Conservation (phyloP, 2,888 invertebrate species). For the Lapara coniferarum region DNA sequence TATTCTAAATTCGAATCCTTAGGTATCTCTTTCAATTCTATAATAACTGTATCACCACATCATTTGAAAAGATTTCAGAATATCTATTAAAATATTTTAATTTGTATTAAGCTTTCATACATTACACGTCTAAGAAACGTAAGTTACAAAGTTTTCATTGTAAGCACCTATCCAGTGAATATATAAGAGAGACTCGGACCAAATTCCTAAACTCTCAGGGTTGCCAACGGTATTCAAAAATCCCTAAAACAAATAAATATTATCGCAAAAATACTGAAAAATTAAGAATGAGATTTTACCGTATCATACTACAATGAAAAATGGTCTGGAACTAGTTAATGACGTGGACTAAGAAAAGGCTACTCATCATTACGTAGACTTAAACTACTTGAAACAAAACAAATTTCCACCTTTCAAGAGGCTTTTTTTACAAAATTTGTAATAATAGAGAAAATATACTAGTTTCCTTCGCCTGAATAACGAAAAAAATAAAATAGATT, state of each 20-base stretch:
- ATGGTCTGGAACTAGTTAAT: background rate
- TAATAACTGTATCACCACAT: too few relatives aligned
- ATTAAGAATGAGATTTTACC: background rate
- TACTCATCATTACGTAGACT: background rate
- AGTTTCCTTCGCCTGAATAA: background rate
- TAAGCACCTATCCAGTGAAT: slow-evolving; percentile 20
- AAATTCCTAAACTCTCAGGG: slow-evolving; percentile 8
- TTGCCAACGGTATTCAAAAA: background rate
- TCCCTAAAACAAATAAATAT: background rate
- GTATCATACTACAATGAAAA: background rate
- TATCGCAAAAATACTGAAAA: background rate
- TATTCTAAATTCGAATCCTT: too few relatives aligned
- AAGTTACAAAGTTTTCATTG: slow-evolving; percentile 10
- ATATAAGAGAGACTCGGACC: slow-evolving; percentile 6
- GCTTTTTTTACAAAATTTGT: too few relatives aligned
- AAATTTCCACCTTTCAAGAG: background rate
- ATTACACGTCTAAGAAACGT: background rate
- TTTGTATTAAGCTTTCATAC: background rate
- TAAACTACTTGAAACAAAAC: background rate
- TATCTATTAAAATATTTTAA: background rate
- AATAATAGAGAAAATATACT: too few relatives aligned
- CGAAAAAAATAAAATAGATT: background rate
- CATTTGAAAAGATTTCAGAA: background rate
- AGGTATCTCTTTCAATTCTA: too few relatives aligned
- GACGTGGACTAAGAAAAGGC: background rate